Evolutionary conservation across 2,113 vertebrate genomes (phyloP).

Genomic region (Hydrochoerus hydrochaeris): DNA sequence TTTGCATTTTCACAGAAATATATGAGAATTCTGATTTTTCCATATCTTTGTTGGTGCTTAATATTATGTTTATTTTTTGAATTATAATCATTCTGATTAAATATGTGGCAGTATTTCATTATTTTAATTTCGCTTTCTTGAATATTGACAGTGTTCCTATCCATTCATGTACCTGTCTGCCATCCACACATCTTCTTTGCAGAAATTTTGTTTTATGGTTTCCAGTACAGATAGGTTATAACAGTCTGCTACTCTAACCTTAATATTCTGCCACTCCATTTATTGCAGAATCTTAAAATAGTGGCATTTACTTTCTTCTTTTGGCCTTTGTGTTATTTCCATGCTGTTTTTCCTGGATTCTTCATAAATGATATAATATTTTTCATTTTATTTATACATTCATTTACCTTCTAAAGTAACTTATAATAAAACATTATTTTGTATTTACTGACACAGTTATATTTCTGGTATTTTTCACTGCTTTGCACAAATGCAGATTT

Average conservation of each 20-base stretch:
- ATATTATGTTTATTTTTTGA: not conserved
- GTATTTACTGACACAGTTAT: not conserved
- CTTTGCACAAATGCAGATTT: not conserved
- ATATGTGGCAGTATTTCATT: not conserved
- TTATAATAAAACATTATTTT: conserved; percentile 26
- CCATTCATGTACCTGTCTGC: not conserved
- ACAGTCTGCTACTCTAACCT: conserved; percentile 18
- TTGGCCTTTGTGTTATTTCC: not conserved
- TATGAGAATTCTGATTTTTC: not conserved
- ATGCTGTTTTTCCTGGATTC: not conserved
- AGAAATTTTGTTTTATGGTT: conserved; percentile 6
- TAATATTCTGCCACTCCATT: not conserved
- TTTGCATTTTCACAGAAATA: conserved; percentile 26
- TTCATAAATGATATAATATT: not conserved
- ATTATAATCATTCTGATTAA: conserved; percentile 16
- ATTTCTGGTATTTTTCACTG: not conserved
- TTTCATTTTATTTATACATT: conserved; percentile 46
- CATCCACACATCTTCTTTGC: not conserved
- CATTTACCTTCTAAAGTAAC: not conserved
- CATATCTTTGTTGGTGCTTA: not conserved
- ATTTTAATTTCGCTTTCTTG: conserved; percentile 15
- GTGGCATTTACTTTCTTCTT: not conserved
- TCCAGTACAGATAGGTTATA: conserved; percentile 18
- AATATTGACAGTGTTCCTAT: conserved; percentile 8
- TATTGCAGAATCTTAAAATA: conserved; percentile 29